phyloP scores from a whole-genome alignment of 2,888 invertebrate species.

The Euspilapteryx auroguttella region DNA sequence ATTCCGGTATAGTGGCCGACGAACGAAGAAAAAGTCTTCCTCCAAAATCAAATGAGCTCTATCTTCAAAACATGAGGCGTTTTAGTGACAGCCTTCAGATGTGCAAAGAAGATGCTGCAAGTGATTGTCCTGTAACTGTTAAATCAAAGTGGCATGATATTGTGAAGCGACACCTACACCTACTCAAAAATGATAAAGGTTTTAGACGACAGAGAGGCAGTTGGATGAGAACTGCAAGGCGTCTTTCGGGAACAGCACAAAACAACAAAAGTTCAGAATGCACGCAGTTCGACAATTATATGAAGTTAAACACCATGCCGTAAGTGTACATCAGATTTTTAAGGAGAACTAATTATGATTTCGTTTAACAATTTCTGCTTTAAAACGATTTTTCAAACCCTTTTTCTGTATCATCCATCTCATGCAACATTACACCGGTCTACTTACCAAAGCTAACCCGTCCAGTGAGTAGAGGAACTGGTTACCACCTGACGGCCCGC shows the following conservation, averaged over 20 bases:
- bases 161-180: slow-evolving; percentile 49
- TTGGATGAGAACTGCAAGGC: slow-evolving; percentile 48
- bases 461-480: slow-evolving; percentile 28
- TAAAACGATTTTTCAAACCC: slow-evolving; percentile 5
- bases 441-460: slow-evolving; percentile 26
- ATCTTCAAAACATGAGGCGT: slow-evolving; percentile 50
- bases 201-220: slow-evolving; percentile 48
- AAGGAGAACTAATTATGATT: slow-evolving; percentile 5
- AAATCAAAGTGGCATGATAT: slow-evolving; percentile 59
- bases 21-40: slow-evolving; percentile 52
- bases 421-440: slow-evolving; percentile 13
- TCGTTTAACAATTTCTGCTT: slow-evolving; percentile 1
- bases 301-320: slow-evolving; percentile 50
- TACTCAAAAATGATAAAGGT: slow-evolving; percentile 49
- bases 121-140: slow-evolving; percentile 51
- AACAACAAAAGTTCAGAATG: slow-evolving; percentile 29
- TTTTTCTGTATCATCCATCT: too few species aligned
- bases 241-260: slow-evolving; percentile 35
- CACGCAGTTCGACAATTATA: slow-evolving; percentile 36
- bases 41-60: slow-evolving; percentile 51
- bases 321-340: too few species aligned
- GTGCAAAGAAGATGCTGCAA: slow-evolving; percentile 55
- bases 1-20: slow-evolving; percentile 39
- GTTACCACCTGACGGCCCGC: slow-evolving; percentile 24
- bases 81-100: slow-evolving; percentile 54